A percentile compares a stretch with the other conserved stretches of the same genome.
Conservation (phyloP, 2,888 invertebrate genomes). For the Drosophila meridionalis region DNA sequence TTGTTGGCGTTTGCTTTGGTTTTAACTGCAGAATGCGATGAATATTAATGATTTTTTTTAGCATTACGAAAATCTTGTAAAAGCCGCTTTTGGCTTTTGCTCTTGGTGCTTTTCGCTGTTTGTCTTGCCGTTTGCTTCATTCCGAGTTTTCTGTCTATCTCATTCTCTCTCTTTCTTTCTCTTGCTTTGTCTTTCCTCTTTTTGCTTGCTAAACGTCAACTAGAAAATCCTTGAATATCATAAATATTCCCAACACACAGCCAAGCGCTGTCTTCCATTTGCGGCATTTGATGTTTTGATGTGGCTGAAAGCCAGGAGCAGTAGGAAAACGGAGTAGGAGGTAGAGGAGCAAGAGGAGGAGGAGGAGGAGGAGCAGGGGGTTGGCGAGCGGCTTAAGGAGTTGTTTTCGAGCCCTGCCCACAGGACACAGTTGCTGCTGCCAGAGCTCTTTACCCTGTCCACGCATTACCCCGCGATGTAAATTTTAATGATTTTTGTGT, state of each 20-base stretch:
- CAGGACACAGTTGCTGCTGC: conserved; percentile 30
- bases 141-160: conserved; percentile 10
- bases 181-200: neutral
- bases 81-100: conserved; percentile 45
- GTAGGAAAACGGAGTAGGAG: neutral
- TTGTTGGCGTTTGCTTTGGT: conserved; percentile 20
- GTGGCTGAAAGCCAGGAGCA: conserved; percentile 28
- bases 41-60: conserved; percentile 82
- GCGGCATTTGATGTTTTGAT: conserved; percentile 67
- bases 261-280: conserved; percentile 40
- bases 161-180: neutral
- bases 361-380: neutral
- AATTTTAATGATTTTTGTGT: conserved; percentile 69
- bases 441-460: conserved; percentile 45
- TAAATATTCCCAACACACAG: conserved; percentile 71
- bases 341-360: conserved; percentile 8
- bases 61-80: conserved; percentile 47
- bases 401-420: conserved; percentile 49
- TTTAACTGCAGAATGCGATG: conserved; percentile 60
- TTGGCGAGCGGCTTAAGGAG: conserved; percentile 49
- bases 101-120: conserved; percentile 30
- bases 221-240: conserved; percentile 79
- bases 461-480: conserved; percentile 34
- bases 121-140: conserved; percentile 39
- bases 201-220: conserved; percentile 63